A percentile compares a stretch with the other conserved stretches of the same genome.
Evolutionary conservation across 2,888 invertebrate species (phyloP).

Genomic region (Agriopis leucophaearia): DNA sequence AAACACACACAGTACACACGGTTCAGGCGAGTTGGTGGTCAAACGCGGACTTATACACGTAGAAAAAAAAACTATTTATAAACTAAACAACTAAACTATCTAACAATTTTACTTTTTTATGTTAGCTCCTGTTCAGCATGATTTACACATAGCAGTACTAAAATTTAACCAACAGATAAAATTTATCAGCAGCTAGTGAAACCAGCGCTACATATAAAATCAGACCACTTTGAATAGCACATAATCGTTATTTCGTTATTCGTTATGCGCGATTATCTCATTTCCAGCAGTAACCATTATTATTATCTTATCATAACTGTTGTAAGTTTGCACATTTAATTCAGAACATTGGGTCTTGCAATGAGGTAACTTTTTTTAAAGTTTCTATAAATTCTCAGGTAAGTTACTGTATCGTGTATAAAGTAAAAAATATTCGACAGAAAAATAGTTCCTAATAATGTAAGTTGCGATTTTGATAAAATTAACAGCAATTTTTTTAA

Average conservation of each 20-base stretch:
- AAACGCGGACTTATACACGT: too few species aligned
- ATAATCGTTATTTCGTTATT: slow-evolving; percentile 15
- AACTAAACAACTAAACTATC: too few species aligned
- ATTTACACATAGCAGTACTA: not conserved
- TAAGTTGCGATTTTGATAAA: too few species aligned
- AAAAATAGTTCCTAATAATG: not conserved
- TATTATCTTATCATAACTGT: slow-evolving; percentile 16
- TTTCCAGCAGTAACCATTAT: slow-evolving; percentile 12
- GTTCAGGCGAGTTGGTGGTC: too few species aligned
- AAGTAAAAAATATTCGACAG: not conserved
- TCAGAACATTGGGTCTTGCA: slow-evolving; percentile 5
- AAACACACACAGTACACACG: too few species aligned
- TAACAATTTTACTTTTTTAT: too few species aligned
- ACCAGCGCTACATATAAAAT: not conserved
- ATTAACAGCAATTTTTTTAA: too few species aligned
- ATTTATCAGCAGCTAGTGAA: slow-evolving; percentile 4
- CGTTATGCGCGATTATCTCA: slow-evolving; percentile 31
- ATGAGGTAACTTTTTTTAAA: not conserved
- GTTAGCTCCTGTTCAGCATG: not conserved
- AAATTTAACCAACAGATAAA: slow-evolving; percentile 5
- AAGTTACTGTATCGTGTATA: not conserved
- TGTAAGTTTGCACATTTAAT: slow-evolving; percentile 1
- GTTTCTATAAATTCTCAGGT: slow-evolving; percentile 4
- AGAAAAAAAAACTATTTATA: too few species aligned
- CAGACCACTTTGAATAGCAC: slow-evolving; percentile 10